phyloP scores from a whole-genome alignment of 2,888 invertebrate species.

The Erebia palarica region DNA sequence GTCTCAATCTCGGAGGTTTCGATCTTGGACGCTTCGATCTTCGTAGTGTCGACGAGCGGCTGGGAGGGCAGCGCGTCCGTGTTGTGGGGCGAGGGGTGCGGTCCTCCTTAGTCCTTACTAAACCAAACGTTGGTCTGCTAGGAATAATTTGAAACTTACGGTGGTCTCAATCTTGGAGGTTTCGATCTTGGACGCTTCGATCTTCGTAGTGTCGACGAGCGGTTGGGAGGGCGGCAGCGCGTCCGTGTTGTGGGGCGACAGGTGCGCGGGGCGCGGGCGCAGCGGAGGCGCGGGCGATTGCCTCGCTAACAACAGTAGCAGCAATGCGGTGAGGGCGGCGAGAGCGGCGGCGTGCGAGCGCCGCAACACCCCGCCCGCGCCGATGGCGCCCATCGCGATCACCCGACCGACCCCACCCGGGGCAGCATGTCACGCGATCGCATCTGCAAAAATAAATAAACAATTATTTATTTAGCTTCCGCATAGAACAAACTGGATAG shows the following conservation, averaged over 20 bases:
- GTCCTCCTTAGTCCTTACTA: no score
- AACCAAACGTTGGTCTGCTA: no score
- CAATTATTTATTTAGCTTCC: no score
- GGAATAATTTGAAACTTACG: background rate
- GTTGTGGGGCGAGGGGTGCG: no score
- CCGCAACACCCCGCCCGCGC: conserved; percentile 60
- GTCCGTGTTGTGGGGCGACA: conserved; percentile 32
- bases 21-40: no score
- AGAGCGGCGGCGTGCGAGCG: conserved; percentile 62
- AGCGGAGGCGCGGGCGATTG: conserved; percentile 51
- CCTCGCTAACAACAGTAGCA: conserved; percentile 68
- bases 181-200: conserved; percentile 15
- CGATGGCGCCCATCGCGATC: conserved; percentile 44
- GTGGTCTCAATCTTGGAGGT: conserved; percentile 15
- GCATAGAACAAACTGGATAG: no score
- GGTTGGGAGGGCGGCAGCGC: conserved; percentile 33
- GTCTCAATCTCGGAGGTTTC: conserved; percentile 14
- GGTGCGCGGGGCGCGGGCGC: conserved; percentile 35
- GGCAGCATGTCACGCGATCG: conserved; percentile 26
- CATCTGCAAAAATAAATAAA: conserved; percentile 29
- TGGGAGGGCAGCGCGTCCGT: conserved; percentile 24
- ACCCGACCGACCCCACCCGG: conserved; percentile 33
- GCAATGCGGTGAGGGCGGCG: conserved; percentile 58
- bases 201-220: conserved; percentile 3
- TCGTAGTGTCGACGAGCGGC: background rate